Percentiles rank a stretch among this genome's conserved stretches.
Conservation (phyloP, 2,113 vertebrate species). For the Microtus pennsylvanicus region DNA sequence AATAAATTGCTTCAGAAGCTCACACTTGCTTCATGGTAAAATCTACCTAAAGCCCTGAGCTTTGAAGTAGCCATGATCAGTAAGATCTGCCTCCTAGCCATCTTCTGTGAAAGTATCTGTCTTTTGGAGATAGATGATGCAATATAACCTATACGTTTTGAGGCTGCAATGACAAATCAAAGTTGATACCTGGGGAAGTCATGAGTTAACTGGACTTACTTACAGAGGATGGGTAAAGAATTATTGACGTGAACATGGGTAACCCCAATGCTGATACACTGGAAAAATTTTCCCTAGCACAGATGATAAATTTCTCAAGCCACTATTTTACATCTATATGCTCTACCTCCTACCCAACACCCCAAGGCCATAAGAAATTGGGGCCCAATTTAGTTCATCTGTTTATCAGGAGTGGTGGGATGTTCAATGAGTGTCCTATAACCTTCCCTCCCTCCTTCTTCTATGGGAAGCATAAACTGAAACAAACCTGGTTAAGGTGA, state of each 20-base stretch:
- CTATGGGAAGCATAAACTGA: background rate
- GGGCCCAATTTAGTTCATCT: too few species aligned
- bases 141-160: background rate
- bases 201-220: background rate
- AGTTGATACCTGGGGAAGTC: background rate
- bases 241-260: background rate
- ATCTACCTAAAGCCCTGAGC: background rate
- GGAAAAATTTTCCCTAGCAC: too few species aligned
- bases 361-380: background rate
- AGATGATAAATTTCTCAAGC: background rate
- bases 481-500: background rate
- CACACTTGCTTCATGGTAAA: background rate
- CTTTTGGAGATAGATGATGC: background rate
- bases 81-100: background rate
- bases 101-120: background rate
- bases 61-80: background rate
- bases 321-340: too few species aligned
- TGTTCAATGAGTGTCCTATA: background rate
- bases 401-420: background rate
- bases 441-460: background rate
- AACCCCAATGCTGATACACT: too few species aligned
- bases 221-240: background rate
- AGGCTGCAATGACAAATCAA: too few species aligned
- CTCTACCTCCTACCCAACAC: background rate
- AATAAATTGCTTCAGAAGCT: background rate